Base-by-base conservation (phyloP, 2,797 vertebrate species). In the Diplodus puntazzo region DNA sequence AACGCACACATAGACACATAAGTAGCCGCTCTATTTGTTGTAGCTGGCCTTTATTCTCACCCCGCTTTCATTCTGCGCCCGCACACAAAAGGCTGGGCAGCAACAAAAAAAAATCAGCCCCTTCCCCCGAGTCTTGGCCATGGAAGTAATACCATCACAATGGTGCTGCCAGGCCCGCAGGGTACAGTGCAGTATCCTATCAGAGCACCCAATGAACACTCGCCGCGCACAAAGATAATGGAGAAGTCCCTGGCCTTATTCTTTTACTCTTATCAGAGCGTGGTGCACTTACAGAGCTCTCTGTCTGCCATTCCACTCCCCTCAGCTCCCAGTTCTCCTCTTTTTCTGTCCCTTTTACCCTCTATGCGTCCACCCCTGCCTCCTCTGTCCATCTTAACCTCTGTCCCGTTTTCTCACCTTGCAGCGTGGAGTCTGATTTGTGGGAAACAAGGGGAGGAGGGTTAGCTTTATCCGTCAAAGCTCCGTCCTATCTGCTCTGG, bases 101-200 rank as follows among this genome's bases (percentile, higher is more conserved):
- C 69, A 58, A 52, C 57, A 80, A 84, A 82, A 77, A 86, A 84
- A 79, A 87, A 52, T 17, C 75, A 52, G 17, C 62, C 77, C 77
- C 80, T 92, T 92, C 87, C 93, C 86, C 82, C 7, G 83, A 90
- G 88, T 85, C 87, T 90, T 77, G 81, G 86, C 90, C 89, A 90
- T 91, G 91, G 90, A 94, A 93, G 92, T 94, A 94, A 94, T 94
- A 88, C 90, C 87, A 86, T 91, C 87, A 94, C 94, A 94, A 92
- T 92, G 89, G 83, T 43, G 82, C 88, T 85, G 86, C 89, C 73
- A 86, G 85, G 81, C 87, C 92, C 77, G 71, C 67, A 68, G 93
- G 92, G 88, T 82, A 77, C 83, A 81, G 83, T 67, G 80, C 82
- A 80, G 85, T 82, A 81, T 90, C 87, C 91, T 88, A 80, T 83